Percentiles rank a stretch among this genome's conserved stretches.
Conservation (phyloP, 2,888 invertebrate species). For the Drosophila melanosoma region DNA sequence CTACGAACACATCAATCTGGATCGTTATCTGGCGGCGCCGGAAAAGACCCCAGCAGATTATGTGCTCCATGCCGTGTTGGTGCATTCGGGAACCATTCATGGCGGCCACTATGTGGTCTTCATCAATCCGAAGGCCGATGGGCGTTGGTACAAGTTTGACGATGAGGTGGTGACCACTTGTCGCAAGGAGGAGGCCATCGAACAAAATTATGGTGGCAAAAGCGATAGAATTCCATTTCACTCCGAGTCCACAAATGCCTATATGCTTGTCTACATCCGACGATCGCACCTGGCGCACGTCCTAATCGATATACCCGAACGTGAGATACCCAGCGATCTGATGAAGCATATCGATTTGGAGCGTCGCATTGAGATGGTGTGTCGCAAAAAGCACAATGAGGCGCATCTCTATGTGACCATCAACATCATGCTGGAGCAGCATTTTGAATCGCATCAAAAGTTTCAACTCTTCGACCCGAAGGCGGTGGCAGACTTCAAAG, state of each 20-base stretch:
- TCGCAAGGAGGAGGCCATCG: slow-evolving; percentile 97
- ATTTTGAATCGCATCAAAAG: slow-evolving; percentile 97
- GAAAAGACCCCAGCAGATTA: slow-evolving; percentile 90
- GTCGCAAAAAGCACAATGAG: slow-evolving; percentile 97
- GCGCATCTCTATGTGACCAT: slow-evolving; percentile 93
- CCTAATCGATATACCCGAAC: slow-evolving; percentile 95
- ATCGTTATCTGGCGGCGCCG: slow-evolving; percentile 89
- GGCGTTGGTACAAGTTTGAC: slow-evolving; percentile 97
- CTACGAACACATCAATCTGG: slow-evolving; percentile 96
- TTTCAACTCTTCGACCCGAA: slow-evolving; percentile 98
- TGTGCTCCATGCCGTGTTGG: slow-evolving; percentile 97
- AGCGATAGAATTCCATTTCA: slow-evolving; percentile 95
- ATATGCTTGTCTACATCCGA: slow-evolving; percentile 99
- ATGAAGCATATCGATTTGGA: slow-evolving; percentile 95
- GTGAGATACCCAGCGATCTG: slow-evolving; percentile 96
- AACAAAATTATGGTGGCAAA: slow-evolving; percentile 98
- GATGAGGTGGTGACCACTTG: slow-evolving; percentile 99
- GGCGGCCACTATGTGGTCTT: slow-evolving; percentile 99
- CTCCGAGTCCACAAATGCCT: slow-evolving; percentile 98
- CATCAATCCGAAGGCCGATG: slow-evolving; percentile 98
- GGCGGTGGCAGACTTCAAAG: slow-evolving; percentile 88
- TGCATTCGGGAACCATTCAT: slow-evolving; percentile 99
- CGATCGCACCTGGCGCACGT: slow-evolving; percentile 94
- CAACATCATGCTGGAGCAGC: slow-evolving; percentile 92
- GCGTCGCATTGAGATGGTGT: slow-evolving; percentile 94